phyloP scores from a whole-genome alignment of 2,888 invertebrate genomes.

The Acrobasis repandana region DNA sequence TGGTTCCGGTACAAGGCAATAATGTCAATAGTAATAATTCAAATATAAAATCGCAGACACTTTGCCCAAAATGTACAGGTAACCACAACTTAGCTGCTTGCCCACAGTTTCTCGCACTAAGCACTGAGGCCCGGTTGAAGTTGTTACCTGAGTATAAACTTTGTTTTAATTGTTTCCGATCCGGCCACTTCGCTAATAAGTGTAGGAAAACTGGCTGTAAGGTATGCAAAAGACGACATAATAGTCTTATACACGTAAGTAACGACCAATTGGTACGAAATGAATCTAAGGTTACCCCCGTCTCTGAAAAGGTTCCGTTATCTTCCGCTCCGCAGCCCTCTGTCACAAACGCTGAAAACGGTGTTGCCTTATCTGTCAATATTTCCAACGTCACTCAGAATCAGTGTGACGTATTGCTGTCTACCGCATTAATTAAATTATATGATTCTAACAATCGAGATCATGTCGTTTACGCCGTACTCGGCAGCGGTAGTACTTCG shows the following conservation, averaged over 20 bases:
- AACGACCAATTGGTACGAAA: neutral
- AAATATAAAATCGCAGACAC: too few species aligned
- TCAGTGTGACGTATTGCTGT: neutral
- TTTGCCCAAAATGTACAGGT: too few species aligned
- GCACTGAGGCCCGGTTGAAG: too few species aligned
- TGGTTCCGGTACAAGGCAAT: too few species aligned
- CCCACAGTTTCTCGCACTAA: too few species aligned
- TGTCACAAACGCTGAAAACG: neutral
- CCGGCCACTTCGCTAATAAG: too few species aligned
- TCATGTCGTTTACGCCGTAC: neutral
- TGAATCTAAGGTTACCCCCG: neutral
- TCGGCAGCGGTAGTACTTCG: too few species aligned
- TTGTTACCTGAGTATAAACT: too few species aligned
- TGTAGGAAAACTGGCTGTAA: slow-evolving; percentile 25
- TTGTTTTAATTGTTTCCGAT: too few species aligned
- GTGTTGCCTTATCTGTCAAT: neutral
- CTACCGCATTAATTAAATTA: neutral
- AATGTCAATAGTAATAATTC: too few species aligned
- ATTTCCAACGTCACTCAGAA: too few species aligned
- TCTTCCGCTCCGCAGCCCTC: neutral
- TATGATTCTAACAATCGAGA: neutral
- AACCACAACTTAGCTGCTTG: too few species aligned
- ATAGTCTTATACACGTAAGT: neutral
- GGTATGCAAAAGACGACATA: slow-evolving; percentile 22
- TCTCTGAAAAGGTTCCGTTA: slow-evolving; percentile 11